Evolutionary conservation across 2,888 invertebrate genomes (phyloP).

Genomic region (Petrolisthes manimaculis): DNA sequence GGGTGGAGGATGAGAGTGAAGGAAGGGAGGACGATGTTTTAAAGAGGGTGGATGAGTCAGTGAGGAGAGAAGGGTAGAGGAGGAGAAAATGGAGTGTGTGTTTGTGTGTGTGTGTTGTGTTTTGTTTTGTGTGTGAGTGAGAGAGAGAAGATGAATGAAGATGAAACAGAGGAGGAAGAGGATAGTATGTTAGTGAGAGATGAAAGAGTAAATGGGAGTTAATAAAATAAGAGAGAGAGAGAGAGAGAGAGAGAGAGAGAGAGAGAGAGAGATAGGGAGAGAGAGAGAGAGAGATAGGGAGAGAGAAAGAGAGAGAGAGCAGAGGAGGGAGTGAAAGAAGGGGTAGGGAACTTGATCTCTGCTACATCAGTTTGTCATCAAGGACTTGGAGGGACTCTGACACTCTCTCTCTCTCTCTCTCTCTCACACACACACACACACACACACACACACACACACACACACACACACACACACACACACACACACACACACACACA

Average conservation of each 20-base stretch:
- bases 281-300: background rate
- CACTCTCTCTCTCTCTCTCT: background rate
- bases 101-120: too few relatives aligned
- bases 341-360: background rate
- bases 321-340: too few relatives aligned
- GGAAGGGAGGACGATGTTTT: background rate
- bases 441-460: background rate
- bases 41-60: background rate
- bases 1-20: background rate
- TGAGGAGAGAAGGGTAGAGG: background rate
- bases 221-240: background rate
- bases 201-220: background rate
- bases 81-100: background rate
- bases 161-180: background rate
- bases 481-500: constrained; percentile 4
- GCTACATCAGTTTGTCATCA: background rate
- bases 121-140: too few relatives aligned
- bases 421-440: background rate
- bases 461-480: constrained; percentile 4
- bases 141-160: background rate
- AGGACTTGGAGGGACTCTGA: background rate
- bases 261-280: background rate
- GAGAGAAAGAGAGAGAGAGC: background rate
- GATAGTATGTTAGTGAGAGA: background rate
- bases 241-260: background rate